Evolutionary conservation across 2,113 vertebrate species (phyloP), one percentile per base, ranked within the genome.

Genomic region (Misgurnus anguillicaudatus): DNA sequence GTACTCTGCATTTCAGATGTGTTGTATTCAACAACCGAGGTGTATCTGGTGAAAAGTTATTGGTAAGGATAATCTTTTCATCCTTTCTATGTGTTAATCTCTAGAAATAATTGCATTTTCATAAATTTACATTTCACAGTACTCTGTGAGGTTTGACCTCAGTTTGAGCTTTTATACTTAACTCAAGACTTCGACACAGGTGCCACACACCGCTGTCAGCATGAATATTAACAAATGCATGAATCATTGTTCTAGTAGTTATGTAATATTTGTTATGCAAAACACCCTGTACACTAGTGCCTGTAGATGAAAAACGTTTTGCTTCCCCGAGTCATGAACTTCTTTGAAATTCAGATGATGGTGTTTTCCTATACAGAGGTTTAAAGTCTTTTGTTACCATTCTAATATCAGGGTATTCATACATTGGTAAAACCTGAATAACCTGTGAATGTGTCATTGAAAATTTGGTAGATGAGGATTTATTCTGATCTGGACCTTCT

Each of bases 11-110:
- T 95, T 96, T 91, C 92, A 99, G 96, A 89, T 98, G 95, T 62
- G 95, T 96, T 86, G 95, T 98, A 64, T 98, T 99, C 84, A 93
- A 93, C 88, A 93, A 93, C 86, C 89, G 92, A 87, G 93, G 93
- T 2, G 92, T 92, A 36, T 93, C 95, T 16, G 97, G 97, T 19
- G 97, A 98, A 88, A 95, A 92, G 41, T 94, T 99, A 60, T 90
- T 99, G 97, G 98, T 99, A 94, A 97, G 95, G 69, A 85, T 86
- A 63, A 14, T 39, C 5, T 21, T 42, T 17, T 47, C 6, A 47
- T 39, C 72, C 38, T 45, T 11, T 19, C 36, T 24, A 6, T 19
- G 13, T 48, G 17, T 42, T 31, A 5, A 13, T 42, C n/a, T 41
- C 9, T 55, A 72, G 7, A 68, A 48, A 51, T 51, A 5, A 51